Evolutionary conservation across 2,113 vertebrate species (phyloP), one percentile per base, ranked within the genome.

Genomic region (Fulica atra): DNA sequence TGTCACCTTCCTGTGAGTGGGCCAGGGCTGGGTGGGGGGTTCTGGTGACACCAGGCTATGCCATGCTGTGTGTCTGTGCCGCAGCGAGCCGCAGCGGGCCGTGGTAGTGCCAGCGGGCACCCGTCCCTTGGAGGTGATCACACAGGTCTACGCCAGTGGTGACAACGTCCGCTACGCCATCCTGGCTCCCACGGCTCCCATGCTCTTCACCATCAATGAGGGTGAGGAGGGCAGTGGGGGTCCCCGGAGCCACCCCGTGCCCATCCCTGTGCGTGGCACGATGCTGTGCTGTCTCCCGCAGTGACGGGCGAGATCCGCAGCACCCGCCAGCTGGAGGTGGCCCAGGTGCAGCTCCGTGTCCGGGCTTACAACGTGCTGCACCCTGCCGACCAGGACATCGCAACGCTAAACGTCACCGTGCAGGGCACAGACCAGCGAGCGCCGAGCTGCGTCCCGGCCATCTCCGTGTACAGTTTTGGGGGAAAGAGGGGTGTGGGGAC

Each of bases 1-100:
- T 4, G 71, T 98, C 89, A 97, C 93, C 57, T 98, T 98, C 93
- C 88, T 4, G 98, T 98, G 95, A 98, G 98, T 86, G 51, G 29
- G 15, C 9, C 19, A 0, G 10, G 76, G n/a, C 23, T 0, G 10
- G 59, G 33, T 0, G 0, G 10, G 7, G 29, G 16, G 3, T 82
- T 61, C 71, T 65, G 63, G 77, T 72, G 70, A 36, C 54, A 74
- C 33, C 53, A 31, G 59, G 66, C 51, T 4, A 0, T 6, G 13
- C 17, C 69, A 71, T 6, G 0, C 10, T 53, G 42, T 38, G 25
- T 4, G 2, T 24, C 16, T 60, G 25, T 21, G 1, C 59, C 59
- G 9, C 90, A 98, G 97, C 0, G 19, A 81, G 46, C 48, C 29
- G 0, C 92, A 95, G 36, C 2, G 0, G 36, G 50, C 48, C 0